phyloP scores from a whole-genome alignment of 2,888 invertebrate species.

The Tetheella fluctuosa region DNA sequence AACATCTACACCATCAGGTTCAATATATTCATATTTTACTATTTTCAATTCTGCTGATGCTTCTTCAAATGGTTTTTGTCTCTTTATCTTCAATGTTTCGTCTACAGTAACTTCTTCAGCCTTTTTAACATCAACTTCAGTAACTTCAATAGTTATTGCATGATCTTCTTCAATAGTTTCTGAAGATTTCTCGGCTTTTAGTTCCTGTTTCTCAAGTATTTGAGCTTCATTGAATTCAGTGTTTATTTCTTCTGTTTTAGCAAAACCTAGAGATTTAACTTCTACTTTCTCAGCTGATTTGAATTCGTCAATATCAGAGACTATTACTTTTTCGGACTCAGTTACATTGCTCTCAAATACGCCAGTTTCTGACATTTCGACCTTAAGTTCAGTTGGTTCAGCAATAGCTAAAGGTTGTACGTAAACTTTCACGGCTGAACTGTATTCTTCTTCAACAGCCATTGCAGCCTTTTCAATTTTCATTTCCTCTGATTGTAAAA shows the following conservation, averaged over 20 bases:
- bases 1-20: conserved; percentile 16
- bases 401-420: conserved; percentile 29
- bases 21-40: conserved; percentile 35
- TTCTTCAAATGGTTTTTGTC: conserved; percentile 29
- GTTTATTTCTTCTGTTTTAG: conserved; percentile 35
- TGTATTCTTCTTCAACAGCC: conserved; percentile 10
- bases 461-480: conserved; percentile 19
- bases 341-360: conserved; percentile 37
- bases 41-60: conserved; percentile 49
- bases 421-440: conserved; percentile 24
- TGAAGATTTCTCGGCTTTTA: conserved; percentile 8
- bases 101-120: conserved; percentile 10
- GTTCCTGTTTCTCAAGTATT: conserved; percentile 4
- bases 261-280: conserved; percentile 26
- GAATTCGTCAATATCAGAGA: conserved; percentile 34
- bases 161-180: conserved; percentile 11
- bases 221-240: conserved; percentile 23
- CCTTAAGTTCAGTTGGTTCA: conserved; percentile 38
- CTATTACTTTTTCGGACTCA: conserved; percentile 34
- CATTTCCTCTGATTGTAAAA: conserved; percentile 16
- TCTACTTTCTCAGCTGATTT: conserved; percentile 27
- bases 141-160: conserved; percentile 8
- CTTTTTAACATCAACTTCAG: conserved; percentile 10
- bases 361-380: conserved; percentile 33
- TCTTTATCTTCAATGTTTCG: conserved; percentile 18